Percentiles rank a stretch among this genome's conserved stretches.
Conservation (phyloP, 1,140 invertebrate genomes). For the Dinoponera quadriceps region DNA sequence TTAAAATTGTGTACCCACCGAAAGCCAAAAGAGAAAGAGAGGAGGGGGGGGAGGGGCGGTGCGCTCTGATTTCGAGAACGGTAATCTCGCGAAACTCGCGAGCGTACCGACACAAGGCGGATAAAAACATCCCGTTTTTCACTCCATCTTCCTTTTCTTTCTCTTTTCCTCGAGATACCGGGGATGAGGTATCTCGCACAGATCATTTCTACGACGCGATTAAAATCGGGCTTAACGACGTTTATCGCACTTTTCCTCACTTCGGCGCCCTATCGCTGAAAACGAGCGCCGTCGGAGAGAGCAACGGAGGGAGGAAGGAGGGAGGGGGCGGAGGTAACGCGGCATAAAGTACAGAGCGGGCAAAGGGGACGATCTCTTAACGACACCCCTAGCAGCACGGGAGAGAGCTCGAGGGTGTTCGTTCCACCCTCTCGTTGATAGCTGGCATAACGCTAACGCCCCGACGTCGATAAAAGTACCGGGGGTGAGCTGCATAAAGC, state of each 20-base stretch:
- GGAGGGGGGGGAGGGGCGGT: no score
- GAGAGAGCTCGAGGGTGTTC: constrained; percentile 58
- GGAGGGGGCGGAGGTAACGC: background rate
- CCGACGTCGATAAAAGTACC: constrained; percentile 76
- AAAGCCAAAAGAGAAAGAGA: no score
- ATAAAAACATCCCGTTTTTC: background rate
- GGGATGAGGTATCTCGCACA: background rate
- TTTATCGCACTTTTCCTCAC: constrained; percentile 29
- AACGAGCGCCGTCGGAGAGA: background rate
- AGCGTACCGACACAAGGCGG: background rate
- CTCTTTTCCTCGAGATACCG: no score
- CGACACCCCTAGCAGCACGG: constrained; percentile 66
- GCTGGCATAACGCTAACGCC: constrained; percentile 77
- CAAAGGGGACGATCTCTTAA: constrained; percentile 73
- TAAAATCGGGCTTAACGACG: background rate
- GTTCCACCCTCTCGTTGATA: constrained; percentile 74
- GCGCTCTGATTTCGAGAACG: background rate
- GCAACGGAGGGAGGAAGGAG: background rate
- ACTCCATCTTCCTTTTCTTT: no score
- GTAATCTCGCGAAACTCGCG: background rate
- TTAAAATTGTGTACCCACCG: background rate
- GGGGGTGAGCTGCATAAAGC: constrained; percentile 70
- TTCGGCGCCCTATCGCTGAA: background rate
- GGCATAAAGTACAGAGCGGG: constrained; percentile 19
- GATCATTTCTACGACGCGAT: background rate